Percentiles rank a stretch among this genome's conserved stretches.
phyloP scores from a whole-genome alignment of 2,797 vertebrate genomes.

The Rhinoraja longicauda region DNA sequence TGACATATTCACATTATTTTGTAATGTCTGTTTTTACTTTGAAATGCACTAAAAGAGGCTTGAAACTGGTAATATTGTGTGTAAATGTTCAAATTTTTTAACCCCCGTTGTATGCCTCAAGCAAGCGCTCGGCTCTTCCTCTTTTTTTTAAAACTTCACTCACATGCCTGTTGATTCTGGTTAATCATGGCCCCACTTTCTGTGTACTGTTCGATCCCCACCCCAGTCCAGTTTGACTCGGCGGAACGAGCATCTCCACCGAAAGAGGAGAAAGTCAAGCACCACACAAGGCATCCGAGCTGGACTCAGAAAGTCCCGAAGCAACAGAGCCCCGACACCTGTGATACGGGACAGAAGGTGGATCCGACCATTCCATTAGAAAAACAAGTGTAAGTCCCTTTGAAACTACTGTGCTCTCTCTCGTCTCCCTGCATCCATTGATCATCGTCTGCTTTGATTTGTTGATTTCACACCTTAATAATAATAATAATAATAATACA shows the following conservation, averaged over 20 bases:
- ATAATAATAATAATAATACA: no score
- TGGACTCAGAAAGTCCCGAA: slow-evolving; percentile 80
- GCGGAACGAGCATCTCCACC: slow-evolving; percentile 57
- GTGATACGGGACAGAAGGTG: slow-evolving; percentile 61
- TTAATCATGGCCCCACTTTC: neutral
- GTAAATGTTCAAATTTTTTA: no score
- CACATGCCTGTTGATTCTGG: no score
- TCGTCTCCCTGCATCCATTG: neutral
- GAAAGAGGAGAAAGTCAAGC: slow-evolving; percentile 64
- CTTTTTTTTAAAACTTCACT: no score
- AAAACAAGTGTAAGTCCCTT: slow-evolving; percentile 76
- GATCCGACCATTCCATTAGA: slow-evolving; percentile 77
- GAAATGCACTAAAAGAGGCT: no score
- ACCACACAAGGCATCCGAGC: slow-evolving; percentile 74
- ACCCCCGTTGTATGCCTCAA: no score
- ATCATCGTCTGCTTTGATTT: no score
- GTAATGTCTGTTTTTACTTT: no score
- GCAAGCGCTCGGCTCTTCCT: no score
- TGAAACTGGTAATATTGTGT: no score
- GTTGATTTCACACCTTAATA: no score
- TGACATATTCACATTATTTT: no score
- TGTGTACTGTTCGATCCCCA: neutral
- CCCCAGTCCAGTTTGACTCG: slow-evolving; percentile 82
- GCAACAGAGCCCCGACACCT: slow-evolving; percentile 49
- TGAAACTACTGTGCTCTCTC: neutral